phyloP scores from a whole-genome alignment of 2,113 vertebrate genomes.

The Elephantulus edwardii region DNA sequence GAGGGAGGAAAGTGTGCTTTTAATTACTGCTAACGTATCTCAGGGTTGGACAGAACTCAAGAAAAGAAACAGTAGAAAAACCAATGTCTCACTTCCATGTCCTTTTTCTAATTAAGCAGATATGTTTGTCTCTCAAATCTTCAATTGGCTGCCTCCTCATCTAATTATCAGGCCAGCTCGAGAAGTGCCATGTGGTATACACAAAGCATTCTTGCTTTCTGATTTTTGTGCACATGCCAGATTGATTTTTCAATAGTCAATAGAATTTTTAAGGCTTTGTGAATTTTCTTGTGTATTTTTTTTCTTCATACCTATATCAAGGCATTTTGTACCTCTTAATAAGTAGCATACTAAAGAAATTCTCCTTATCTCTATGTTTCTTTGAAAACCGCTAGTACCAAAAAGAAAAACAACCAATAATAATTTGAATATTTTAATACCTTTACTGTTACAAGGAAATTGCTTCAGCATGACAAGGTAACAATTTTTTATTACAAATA shows the following conservation, averaged over 20 bases:
- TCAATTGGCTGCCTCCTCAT: background rate
- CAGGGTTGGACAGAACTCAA: background rate
- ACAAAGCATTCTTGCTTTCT: background rate
- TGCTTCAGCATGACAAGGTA: conserved; percentile 21
- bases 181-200: background rate
- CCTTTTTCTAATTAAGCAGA: background rate
- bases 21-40: background rate
- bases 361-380: background rate
- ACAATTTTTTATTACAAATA: conserved; percentile 62
- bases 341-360: conserved; percentile 9
- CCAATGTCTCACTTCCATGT: background rate
- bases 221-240: background rate
- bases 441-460: conserved; percentile 50
- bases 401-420: conserved; percentile 40
- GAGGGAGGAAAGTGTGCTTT: too few species aligned
- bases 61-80: background rate
- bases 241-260: conserved; percentile 8
- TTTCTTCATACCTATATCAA: background rate
- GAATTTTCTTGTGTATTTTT: conserved; percentile 29
- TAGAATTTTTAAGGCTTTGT: background rate
- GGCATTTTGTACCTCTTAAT: background rate
- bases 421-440: conserved; percentile 56
- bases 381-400: conserved; percentile 22
- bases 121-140: background rate
- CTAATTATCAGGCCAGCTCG: background rate